Evolutionary conservation across 1,140 invertebrate genomes (phyloP).

Genomic region (Drosophila ercepeae): DNA sequence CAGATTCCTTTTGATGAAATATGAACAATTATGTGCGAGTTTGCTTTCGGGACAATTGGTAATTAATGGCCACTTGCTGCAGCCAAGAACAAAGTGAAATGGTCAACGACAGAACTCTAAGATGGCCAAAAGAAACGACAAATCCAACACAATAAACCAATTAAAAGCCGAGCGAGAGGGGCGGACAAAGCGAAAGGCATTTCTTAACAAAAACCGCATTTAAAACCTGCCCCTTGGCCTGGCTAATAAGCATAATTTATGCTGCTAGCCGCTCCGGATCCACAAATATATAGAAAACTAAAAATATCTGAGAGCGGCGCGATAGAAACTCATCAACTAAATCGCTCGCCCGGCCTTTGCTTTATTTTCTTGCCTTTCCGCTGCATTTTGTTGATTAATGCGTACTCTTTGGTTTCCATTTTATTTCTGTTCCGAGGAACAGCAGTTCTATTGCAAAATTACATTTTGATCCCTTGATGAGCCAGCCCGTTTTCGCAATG

Average conservation of each 20-base stretch:
- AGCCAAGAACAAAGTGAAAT: conserved; percentile 26
- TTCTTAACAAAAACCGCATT: conserved; percentile 4
- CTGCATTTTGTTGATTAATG: conserved; percentile 53
- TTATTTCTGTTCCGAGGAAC: conserved; percentile 11
- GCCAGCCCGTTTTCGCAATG: conserved; percentile 15
- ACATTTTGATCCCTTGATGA: conserved; percentile 34
- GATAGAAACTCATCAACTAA: conserved; percentile 28
- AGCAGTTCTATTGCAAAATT: conserved; percentile 24
- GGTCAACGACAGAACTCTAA: too few species aligned
- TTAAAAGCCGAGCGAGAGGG: conserved; percentile 63
- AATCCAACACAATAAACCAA: conserved; percentile 61
- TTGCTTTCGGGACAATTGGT: conserved; percentile 40
- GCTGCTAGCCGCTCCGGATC: conserved; percentile 23
- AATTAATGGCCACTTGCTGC: conserved; percentile 34
- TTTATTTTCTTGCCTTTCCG: conserved; percentile 10
- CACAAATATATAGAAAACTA: conserved; percentile 33
- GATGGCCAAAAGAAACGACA: too few species aligned
- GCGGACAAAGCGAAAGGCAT: conserved; percentile 37
- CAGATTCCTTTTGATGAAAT: conserved; percentile 57
- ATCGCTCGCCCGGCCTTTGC: conserved; percentile 9
- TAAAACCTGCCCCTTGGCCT: background rate
- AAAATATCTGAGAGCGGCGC: conserved; percentile 28
- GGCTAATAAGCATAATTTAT: conserved; percentile 61
- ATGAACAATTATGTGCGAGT: conserved; percentile 29
- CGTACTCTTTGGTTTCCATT: conserved; percentile 14